A percentile compares a stretch with the other conserved stretches of the same genome.
Evolutionary conservation across 1,140 invertebrate species (phyloP).

Genomic region (Hirudo medicinalis): DNA sequence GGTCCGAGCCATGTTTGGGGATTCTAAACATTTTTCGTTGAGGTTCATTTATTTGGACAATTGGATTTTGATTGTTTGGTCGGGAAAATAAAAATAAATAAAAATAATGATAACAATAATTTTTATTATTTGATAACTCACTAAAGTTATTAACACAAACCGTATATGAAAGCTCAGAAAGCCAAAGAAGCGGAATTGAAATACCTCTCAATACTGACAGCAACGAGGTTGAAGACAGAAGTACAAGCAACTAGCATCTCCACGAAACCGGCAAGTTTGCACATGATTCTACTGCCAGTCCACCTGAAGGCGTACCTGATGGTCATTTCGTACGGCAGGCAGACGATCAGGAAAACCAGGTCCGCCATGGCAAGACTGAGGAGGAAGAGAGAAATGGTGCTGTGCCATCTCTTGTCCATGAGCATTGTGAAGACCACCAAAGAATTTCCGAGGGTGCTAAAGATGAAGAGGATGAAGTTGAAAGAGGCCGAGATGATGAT

Average conservation of each 20-base stretch:
- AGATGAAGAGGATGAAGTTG: constrained; percentile 56
- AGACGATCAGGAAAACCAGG: constrained; percentile 73
- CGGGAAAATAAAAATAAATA: too few species aligned
- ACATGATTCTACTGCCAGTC: constrained; percentile 58
- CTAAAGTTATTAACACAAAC: too few species aligned
- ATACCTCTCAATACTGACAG: constrained; percentile 41
- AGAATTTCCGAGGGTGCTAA: constrained; percentile 68
- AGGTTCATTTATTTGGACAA: too few species aligned
- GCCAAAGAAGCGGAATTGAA: too few species aligned
- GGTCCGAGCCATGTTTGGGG: too few species aligned
- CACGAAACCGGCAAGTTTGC: constrained; percentile 36
- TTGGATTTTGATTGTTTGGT: too few species aligned
- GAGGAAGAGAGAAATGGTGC: constrained; percentile 81
- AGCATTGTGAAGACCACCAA: constrained; percentile 75
- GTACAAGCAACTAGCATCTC: constrained; percentile 36
- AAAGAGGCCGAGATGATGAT: constrained; percentile 44
- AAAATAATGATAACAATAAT: too few species aligned
- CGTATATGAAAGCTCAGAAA: too few species aligned
- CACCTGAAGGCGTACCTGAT: constrained; percentile 68
- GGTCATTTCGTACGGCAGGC: constrained; percentile 71
- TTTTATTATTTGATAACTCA: too few species aligned
- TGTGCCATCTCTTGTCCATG: constrained; percentile 65
- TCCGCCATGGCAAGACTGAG: constrained; percentile 80
- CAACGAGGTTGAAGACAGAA: constrained; percentile 38
- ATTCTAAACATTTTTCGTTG: too few species aligned